Percentiles rank a stretch among this genome's conserved stretches.
These are phyloP conservation scores for Knipowitschia caucasica DNA, from an alignment of 2,797 vertebrate species.

Conservation along the genomic window DNA sequence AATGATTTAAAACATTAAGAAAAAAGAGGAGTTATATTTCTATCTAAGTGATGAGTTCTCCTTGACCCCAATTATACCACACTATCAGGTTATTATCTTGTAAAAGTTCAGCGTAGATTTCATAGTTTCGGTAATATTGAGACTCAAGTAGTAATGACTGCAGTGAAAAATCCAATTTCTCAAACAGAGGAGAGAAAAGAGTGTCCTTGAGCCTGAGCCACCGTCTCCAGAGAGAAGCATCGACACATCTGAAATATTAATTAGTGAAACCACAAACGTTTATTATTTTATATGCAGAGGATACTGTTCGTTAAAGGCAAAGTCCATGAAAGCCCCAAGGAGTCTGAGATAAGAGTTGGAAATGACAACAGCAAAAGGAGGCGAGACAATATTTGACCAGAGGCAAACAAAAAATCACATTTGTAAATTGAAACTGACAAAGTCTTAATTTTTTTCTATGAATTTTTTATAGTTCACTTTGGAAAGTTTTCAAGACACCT, in stretches of 20 bases:
- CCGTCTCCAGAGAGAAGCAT: neutral
- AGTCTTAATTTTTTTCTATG: too few relatives aligned
- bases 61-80: slow-evolving; percentile 66
- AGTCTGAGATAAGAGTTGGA: neutral
- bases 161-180: slow-evolving; percentile 12
- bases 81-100: slow-evolving; percentile 46
- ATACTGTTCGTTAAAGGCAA: neutral
- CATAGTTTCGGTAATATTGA: slow-evolving; percentile 22
- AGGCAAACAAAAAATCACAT: too few relatives aligned
- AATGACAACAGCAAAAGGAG: neutral
- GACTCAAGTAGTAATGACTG: slow-evolving; percentile 16
- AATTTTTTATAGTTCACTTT: too few relatives aligned
- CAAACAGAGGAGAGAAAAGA: slow-evolving; percentile 7
- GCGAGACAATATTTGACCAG: neutral
- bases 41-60: slow-evolving; percentile 58
- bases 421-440: too few relatives aligned
- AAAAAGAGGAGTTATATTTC: slow-evolving; percentile 35
- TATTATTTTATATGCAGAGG: slow-evolving; percentile 5
- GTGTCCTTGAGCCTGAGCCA: slow-evolving; percentile 20
- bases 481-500: too few relatives aligned
- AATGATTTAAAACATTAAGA: slow-evolving; percentile 28
- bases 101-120: slow-evolving; percentile 21
- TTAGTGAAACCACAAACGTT: slow-evolving; percentile 6
- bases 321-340: slow-evolving; percentile 2
- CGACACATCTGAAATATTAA: slow-evolving; percentile 9